Conservation (phyloP, 2,888 invertebrate genomes). For the Panzeria rudis region DNA sequence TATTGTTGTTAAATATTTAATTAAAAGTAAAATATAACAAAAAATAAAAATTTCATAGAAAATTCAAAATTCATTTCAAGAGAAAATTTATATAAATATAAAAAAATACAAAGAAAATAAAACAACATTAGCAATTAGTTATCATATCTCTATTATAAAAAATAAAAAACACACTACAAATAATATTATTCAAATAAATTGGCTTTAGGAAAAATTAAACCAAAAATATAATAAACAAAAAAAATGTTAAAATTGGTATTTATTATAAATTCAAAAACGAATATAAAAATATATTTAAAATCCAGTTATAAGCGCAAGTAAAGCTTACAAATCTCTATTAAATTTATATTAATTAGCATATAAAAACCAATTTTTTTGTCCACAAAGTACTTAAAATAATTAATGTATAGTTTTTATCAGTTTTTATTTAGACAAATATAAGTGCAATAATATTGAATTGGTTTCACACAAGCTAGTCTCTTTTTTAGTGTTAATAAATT, state of each 20-base stretch:
- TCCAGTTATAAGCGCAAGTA: conserved; percentile 68
- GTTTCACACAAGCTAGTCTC: conserved; percentile 65
- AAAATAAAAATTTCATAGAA: conserved; percentile 30
- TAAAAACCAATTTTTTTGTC: background rate
- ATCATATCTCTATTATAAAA: conserved; percentile 70
- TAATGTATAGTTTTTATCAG: conserved; percentile 32
- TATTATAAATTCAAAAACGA: conserved; percentile 31
- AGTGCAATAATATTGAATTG: conserved; percentile 66
- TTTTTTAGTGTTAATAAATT: conserved; percentile 40
- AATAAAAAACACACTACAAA: conserved; percentile 32
- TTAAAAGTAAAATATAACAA: conserved; percentile 29
- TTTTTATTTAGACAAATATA: conserved; percentile 33
- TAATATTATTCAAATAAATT: conserved; percentile 42
- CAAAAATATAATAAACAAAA: conserved; percentile 41
- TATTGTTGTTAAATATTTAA: conserved; percentile 68
- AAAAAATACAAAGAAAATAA: conserved; percentile 36
- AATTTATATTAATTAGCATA: conserved; percentile 25
- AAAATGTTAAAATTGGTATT: conserved; percentile 67
- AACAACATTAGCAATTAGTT: conserved; percentile 69
- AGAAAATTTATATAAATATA: conserved; percentile 10
- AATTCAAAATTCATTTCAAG: conserved; percentile 50
- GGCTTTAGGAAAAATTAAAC: conserved; percentile 67
- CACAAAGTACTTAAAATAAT: conserved; percentile 40
- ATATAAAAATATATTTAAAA: conserved; percentile 46
- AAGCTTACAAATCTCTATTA: conserved; percentile 68